Evolutionary conservation across 2,888 invertebrate species (phyloP).

Genomic region (Brachypalpus laphriformis): DNA sequence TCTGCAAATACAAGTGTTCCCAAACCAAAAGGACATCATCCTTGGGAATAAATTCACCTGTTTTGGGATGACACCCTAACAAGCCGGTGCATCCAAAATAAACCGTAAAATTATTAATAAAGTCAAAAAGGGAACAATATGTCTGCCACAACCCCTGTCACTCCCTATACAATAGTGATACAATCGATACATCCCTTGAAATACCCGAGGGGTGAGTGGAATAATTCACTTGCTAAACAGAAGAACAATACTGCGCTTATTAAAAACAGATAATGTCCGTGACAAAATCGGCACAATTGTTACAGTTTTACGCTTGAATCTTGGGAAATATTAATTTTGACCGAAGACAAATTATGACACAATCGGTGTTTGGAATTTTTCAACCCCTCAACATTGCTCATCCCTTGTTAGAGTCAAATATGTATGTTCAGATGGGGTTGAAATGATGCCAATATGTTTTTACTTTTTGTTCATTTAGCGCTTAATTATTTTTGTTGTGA

Average conservation of each 20-base stretch:
- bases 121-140: slow-evolving; percentile 70
- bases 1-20: slow-evolving; percentile 41
- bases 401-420: slow-evolving; percentile 4
- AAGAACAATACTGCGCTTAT: slow-evolving; percentile 30
- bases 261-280: slow-evolving; percentile 67
- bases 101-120: slow-evolving; percentile 73
- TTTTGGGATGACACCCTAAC: slow-evolving; percentile 68
- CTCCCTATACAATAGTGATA: too few species aligned
- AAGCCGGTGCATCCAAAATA: slow-evolving; percentile 68
- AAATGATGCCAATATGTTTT: slow-evolving; percentile 22
- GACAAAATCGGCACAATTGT: slow-evolving; percentile 42
- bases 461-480: too few species aligned
- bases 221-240: slow-evolving; percentile 29
- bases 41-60: slow-evolving; percentile 64
- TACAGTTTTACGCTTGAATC: slow-evolving; percentile 53
- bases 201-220: slow-evolving; percentile 35
- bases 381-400: slow-evolving; percentile 7
- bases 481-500: slow-evolving; percentile 9
- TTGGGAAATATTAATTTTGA: slow-evolving; percentile 62
- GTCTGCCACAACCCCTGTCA: slow-evolving; percentile 37
- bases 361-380: slow-evolving; percentile 20
- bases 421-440: slow-evolving; percentile 7
- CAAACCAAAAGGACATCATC: background rate
- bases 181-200: background rate
- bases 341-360: slow-evolving; percentile 68